phyloP scores from a whole-genome alignment of 2,888 invertebrate genomes.

The Bellardia bayeri region DNA sequence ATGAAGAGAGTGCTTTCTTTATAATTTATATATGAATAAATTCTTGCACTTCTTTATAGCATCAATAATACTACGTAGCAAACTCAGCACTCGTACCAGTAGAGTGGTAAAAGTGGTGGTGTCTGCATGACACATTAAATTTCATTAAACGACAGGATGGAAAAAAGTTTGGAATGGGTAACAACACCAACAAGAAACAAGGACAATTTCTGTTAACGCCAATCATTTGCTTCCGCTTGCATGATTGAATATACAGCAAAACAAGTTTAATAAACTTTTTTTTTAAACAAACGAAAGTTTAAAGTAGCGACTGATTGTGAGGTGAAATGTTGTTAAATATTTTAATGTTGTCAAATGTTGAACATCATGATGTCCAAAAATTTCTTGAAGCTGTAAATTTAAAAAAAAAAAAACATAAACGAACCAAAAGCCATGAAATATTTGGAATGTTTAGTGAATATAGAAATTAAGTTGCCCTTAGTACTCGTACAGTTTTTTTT shows the following conservation, averaged over 20 bases:
- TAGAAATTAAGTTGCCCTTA: neutral
- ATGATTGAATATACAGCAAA: conserved; percentile 11
- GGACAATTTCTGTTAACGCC: neutral
- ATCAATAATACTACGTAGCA: conserved; percentile 10
- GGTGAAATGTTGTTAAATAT: neutral
- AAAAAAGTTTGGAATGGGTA: neutral
- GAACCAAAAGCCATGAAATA: neutral
- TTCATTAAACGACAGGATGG: conserved; percentile 44
- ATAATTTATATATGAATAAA: conserved; percentile 47
- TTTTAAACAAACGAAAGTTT: neutral
- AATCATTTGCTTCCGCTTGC: conserved; percentile 25
- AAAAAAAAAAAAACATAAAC: neutral
- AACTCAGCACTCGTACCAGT: neutral
- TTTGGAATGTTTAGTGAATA: neutral
- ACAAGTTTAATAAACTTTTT: conserved; percentile 13
- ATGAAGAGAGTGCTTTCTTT: neutral
- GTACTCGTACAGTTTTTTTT: neutral
- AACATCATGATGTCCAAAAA: neutral
- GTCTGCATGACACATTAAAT: conserved; percentile 57
- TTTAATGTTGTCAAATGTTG: conserved; percentile 10
- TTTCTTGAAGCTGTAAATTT: neutral
- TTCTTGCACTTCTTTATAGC: conserved; percentile 27
- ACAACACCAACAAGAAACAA: neutral
- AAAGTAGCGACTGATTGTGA: neutral
- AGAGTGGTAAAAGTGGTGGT: neutral